These are phyloP conservation scores for Hyaena hyaena DNA, from an alignment of 2,113 vertebrate genomes.

Conservation along the genomic window DNA sequence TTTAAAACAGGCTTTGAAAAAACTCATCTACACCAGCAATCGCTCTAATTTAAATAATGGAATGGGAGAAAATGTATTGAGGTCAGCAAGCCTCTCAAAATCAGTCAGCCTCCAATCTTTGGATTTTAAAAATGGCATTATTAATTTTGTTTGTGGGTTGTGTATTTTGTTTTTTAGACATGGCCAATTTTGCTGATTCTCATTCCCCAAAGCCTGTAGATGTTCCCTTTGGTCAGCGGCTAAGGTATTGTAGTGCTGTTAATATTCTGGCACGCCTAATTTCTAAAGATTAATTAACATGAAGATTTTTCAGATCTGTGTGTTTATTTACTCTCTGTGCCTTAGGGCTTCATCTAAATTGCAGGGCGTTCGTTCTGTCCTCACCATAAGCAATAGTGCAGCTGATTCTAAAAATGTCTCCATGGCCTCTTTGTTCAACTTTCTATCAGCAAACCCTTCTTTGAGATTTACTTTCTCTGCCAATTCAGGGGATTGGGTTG, in stretches of 20 bases:
- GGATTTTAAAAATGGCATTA: neutral
- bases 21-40: neutral
- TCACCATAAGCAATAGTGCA: neutral
- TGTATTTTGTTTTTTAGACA: neutral
- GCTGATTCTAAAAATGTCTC: neutral
- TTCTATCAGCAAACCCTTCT: neutral
- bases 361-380: neutral
- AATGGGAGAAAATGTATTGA: neutral
- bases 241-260: neutral
- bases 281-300: neutral
- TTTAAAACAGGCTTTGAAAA: neutral
- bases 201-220: neutral
- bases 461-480: slow-evolving; percentile 16
- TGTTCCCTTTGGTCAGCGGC: neutral
- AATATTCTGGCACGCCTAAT: neutral
- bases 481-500: neutral
- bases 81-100: neutral
- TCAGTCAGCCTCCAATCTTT: neutral
- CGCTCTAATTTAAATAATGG: neutral
- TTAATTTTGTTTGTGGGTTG: neutral
- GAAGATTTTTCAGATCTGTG: neutral
- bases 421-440: neutral
- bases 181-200: neutral
- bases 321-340: neutral
- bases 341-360: neutral